Conservation (phyloP, 2,888 invertebrate species). For the Ennomos erosarius region DNA sequence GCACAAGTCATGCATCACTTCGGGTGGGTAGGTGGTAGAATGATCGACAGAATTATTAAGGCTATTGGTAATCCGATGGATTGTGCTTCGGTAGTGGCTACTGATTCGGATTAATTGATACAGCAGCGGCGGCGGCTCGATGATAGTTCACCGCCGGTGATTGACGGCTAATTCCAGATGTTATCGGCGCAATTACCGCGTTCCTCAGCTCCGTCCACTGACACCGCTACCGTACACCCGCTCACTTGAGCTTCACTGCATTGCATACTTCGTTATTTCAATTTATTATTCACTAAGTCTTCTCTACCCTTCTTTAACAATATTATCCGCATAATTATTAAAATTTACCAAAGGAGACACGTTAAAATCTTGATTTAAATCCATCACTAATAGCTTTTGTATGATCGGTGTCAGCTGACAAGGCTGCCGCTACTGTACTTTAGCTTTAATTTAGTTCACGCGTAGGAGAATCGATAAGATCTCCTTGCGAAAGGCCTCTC, state of each 20-base stretch:
- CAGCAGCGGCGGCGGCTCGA: slow-evolving; percentile 61
- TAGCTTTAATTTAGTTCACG: slow-evolving; percentile 59
- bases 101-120: slow-evolving; percentile 83
- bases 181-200: slow-evolving; percentile 77
- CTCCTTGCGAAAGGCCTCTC: slow-evolving; percentile 65
- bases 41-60: slow-evolving; percentile 71
- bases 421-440: slow-evolving; percentile 59
- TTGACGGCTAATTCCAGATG: slow-evolving; percentile 82
- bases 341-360: no score
- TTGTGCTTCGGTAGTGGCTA: slow-evolving; percentile 63
- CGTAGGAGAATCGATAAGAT: slow-evolving; percentile 65
- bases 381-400: slow-evolving; percentile 11
- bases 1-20: slow-evolving; percentile 45
- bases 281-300: no score
- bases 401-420: slow-evolving; percentile 57
- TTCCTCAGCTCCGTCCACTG: slow-evolving; percentile 34
- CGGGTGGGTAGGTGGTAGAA: slow-evolving; percentile 51
- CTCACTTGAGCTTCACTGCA: background rate
- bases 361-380: background rate
- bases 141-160: slow-evolving; percentile 75
- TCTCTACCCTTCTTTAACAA: no score
- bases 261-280: no score
- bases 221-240: slow-evolving; percentile 20
- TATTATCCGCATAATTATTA: no score
- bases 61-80: slow-evolving; percentile 62